A percentile compares a stretch with the other conserved stretches of the same genome.
Conservation (phyloP, 37 sponge, comb jelly and placozoan species). For the Amphimedon queenslandica region DNA sequence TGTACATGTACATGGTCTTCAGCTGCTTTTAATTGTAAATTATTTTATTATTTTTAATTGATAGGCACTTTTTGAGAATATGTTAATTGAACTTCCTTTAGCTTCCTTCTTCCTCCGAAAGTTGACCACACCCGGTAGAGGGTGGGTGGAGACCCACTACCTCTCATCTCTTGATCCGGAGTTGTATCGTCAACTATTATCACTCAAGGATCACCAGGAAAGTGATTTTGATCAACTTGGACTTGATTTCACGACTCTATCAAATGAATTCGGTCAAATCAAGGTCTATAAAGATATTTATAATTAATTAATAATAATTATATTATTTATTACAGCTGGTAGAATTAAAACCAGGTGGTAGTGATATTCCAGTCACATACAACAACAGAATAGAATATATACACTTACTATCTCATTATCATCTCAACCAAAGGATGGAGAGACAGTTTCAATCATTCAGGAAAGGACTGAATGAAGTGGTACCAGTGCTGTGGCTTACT, state of each 20-base stretch:
- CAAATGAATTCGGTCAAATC: conserved; percentile 47
- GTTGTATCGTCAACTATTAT: conserved; percentile 79
- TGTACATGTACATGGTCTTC: conserved; percentile 1
- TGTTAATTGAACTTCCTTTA: conserved; percentile 85
- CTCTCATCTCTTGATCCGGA: conserved; percentile 89
- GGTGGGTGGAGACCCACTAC: conserved; percentile 65
- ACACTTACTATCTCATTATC: conserved; percentile 77
- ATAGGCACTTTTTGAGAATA: conserved; percentile 72
- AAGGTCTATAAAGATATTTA: conserved; percentile 17
- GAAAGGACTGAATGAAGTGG: conserved; percentile 66
- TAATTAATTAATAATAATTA: background rate
- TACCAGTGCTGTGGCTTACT: conserved; percentile 69
- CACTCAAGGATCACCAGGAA: conserved; percentile 72
- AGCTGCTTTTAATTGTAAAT: too few species aligned
- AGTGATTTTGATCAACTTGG: conserved; percentile 67
- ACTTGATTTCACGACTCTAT: conserved; percentile 78
- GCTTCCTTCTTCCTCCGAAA: conserved; percentile 88
- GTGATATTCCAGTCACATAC: conserved; percentile 61
- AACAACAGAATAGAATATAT: conserved; percentile 84
- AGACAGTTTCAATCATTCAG: conserved; percentile 70
- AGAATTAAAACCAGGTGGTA: conserved; percentile 76
- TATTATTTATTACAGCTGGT: conserved; percentile 35
- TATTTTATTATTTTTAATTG: background rate
- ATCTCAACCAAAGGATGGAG: conserved; percentile 63
- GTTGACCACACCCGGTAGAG: conserved; percentile 52